Conservation (phyloP, 2,888 invertebrate species). For the Drosophila prolongata region DNA sequence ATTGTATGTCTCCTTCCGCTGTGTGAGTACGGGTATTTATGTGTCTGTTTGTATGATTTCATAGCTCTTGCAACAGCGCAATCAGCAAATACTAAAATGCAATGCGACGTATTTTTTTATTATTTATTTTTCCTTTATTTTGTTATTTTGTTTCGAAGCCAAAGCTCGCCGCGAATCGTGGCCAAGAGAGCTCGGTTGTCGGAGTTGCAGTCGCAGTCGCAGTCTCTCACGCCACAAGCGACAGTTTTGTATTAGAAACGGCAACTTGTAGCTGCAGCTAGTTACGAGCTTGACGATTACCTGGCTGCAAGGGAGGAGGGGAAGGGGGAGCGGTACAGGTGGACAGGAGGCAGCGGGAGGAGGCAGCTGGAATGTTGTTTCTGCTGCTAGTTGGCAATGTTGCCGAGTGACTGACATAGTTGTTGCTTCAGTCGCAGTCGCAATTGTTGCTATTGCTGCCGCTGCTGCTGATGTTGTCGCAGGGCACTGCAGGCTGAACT, state of each 20-base stretch:
- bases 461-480: slow-evolving; percentile 41
- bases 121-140: slow-evolving; percentile 48
- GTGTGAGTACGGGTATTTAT: slow-evolving; percentile 33
- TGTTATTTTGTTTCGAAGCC: slow-evolving; percentile 11
- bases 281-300: slow-evolving; percentile 63
- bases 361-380: slow-evolving; percentile 76
- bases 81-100: slow-evolving; percentile 69
- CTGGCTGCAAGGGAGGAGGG: slow-evolving; percentile 9
- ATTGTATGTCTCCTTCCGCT: slow-evolving; percentile 37
- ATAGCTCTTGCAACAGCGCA: slow-evolving; percentile 66
- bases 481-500: slow-evolving; percentile 60
- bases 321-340: not conserved
- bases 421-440: slow-evolving; percentile 53
- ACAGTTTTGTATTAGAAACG: slow-evolving; percentile 78
- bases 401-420: slow-evolving; percentile 77
- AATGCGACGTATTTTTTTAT: slow-evolving; percentile 62
- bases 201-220: slow-evolving; percentile 9
- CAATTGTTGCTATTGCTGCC: slow-evolving; percentile 28
- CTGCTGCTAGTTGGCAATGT: slow-evolving; percentile 72
- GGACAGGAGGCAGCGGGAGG: slow-evolving; percentile 26
- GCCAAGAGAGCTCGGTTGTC: slow-evolving; percentile 33
- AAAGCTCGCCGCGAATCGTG: slow-evolving; percentile 36
- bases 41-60: slow-evolving; percentile 60
- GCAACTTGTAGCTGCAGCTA: slow-evolving; percentile 75
- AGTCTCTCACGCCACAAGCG: slow-evolving; percentile 76